Conservation (phyloP, 30 jellyfish, hydroid and myxozoan genomes). For the Pseudorhiza aurosa region DNA sequence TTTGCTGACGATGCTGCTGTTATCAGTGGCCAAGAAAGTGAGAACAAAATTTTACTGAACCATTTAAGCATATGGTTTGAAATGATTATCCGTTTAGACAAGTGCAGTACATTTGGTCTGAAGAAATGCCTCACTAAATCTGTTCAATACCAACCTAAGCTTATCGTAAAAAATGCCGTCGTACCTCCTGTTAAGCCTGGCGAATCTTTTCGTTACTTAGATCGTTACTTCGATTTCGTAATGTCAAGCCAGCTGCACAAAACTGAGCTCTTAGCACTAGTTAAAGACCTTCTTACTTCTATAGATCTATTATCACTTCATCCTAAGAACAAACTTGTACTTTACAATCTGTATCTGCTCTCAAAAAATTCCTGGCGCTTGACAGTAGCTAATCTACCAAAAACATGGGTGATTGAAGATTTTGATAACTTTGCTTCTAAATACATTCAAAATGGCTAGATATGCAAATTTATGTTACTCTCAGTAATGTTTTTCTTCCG, state of each 20-base stretch:
- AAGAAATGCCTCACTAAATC: too few species aligned
- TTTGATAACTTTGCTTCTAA: too few species aligned
- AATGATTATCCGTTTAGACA: slow-evolving; percentile 24
- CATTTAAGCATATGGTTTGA: not conserved
- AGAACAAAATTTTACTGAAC: not conserved
- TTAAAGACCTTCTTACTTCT: not conserved
- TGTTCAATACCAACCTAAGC: too few species aligned
- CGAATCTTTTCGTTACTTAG: slow-evolving; percentile 4
- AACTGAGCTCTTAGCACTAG: not conserved
- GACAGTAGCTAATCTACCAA: too few species aligned
- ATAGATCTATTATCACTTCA: slow-evolving; percentile 7
- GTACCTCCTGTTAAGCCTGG: not conserved
- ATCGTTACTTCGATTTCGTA: not conserved
- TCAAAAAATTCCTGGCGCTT: slow-evolving; percentile 8
- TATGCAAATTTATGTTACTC: too few species aligned
- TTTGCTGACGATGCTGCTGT: slow-evolving; percentile 24
- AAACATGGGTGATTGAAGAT: too few species aligned
- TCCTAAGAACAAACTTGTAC: slow-evolving; percentile 4
- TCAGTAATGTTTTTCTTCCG: too few species aligned
- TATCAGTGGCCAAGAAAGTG: not conserved
- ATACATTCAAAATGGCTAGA: too few species aligned
- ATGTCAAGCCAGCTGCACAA: not conserved
- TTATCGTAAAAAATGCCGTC: not conserved
- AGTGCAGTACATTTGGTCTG: not conserved
- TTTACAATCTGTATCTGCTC: slow-evolving; percentile 25